Conservation (phyloP, 1,140 invertebrate genomes). For the Helicoverpa zea region DNA sequence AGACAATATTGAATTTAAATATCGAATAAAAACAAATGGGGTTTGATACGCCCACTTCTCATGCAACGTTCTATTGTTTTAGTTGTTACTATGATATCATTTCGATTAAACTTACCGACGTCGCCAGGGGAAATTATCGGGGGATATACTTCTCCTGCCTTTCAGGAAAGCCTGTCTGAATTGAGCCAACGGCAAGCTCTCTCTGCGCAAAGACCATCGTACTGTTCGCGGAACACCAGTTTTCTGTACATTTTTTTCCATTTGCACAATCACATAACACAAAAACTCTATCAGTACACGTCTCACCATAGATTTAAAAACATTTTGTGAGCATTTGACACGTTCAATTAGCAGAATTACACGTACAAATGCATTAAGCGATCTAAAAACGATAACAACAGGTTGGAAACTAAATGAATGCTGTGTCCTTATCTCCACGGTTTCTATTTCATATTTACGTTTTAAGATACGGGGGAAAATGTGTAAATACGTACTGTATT, state of each 20-base stretch:
- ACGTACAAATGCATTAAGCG: conserved; percentile 42
- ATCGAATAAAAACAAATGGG: conserved; percentile 23
- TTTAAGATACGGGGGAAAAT: conserved; percentile 56
- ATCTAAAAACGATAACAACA: conserved; percentile 49
- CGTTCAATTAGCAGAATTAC: conserved; percentile 12
- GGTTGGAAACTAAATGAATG: conserved; percentile 50
- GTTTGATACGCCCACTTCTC: conserved; percentile 12
- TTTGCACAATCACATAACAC: conserved; percentile 24
- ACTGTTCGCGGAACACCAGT: conserved; percentile 44
- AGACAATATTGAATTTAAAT: conserved; percentile 15
- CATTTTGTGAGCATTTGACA: neutral
- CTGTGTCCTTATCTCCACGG: conserved; percentile 57
- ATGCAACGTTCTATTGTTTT: conserved; percentile 9
- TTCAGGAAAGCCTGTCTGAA: conserved; percentile 74
- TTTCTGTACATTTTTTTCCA: conserved; percentile 31
- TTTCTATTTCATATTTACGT: conserved; percentile 62
- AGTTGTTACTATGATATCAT: neutral
- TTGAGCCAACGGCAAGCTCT: conserved; percentile 73
- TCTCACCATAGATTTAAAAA: neutral
- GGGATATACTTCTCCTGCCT: conserved; percentile 66
- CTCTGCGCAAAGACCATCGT: conserved; percentile 68
- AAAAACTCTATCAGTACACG: neutral
- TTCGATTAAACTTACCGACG: conserved; percentile 67
- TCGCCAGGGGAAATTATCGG: conserved; percentile 65
- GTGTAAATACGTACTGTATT: conserved; percentile 58